Conservation (phyloP, 1,140 invertebrate genomes). For the Leptopilina boulardi region DNA sequence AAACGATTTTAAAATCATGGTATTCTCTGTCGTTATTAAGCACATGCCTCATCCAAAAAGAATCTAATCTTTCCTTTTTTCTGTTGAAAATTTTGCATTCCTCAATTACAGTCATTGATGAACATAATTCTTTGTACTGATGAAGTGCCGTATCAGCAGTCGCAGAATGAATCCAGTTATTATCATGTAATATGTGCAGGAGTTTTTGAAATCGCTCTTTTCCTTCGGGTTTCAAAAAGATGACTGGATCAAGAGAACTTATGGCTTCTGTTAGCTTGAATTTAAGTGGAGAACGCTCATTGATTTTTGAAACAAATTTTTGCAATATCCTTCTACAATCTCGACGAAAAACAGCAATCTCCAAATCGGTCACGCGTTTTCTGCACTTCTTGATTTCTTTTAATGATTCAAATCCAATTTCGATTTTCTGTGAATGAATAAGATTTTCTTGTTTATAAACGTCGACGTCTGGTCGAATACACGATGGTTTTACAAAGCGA, state of each 20-base stretch:
- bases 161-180: slow-evolving; percentile 30
- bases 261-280: slow-evolving; percentile 41
- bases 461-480: slow-evolving; percentile 36
- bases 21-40: background rate
- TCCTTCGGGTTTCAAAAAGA: background rate
- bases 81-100: slow-evolving; percentile 37
- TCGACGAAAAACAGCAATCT: background rate
- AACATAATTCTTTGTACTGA: slow-evolving; percentile 32
- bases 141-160: slow-evolving; percentile 34
- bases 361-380: background rate
- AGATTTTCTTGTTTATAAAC: slow-evolving; percentile 41
- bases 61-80: slow-evolving; percentile 22
- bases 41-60: slow-evolving; percentile 38
- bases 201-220: slow-evolving; percentile 11
- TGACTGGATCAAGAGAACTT: slow-evolving; percentile 38
- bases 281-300: slow-evolving; percentile 39
- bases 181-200: slow-evolving; percentile 24
- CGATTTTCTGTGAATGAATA: slow-evolving; percentile 28
- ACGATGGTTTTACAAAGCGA: slow-evolving; percentile 41
- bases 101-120: background rate
- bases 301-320: slow-evolving; percentile 34
- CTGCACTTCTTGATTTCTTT: slow-evolving; percentile 14
- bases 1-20: slow-evolving; percentile 25
- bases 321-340: background rate
- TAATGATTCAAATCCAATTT: slow-evolving; percentile 30